These are phyloP conservation scores for Geotria australis DNA, from an alignment of 2,797 vertebrate species.

Conservation along the genomic window DNA sequence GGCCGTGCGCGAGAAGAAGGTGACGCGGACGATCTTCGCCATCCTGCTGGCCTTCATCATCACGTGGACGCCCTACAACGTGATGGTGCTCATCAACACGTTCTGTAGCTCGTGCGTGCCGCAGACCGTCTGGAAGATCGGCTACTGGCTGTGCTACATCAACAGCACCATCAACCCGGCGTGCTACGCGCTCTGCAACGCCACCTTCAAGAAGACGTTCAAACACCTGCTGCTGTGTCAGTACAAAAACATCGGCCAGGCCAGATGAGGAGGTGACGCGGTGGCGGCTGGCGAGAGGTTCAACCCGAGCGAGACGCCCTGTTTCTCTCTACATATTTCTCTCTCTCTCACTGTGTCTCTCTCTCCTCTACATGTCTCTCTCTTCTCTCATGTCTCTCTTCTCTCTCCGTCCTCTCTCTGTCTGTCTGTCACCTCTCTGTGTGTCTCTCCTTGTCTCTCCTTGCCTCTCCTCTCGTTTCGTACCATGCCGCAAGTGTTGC, in stretches of 20 bases:
- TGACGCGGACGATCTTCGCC: slow-evolving; percentile 86
- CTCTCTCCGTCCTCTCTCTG: neutral
- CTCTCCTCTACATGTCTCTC: neutral
- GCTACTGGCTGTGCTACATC: slow-evolving; percentile 61
- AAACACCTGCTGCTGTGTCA: slow-evolving; percentile 85
- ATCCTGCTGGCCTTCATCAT: slow-evolving; percentile 76
- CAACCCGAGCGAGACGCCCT: neutral
- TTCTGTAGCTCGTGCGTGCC: slow-evolving; percentile 40
- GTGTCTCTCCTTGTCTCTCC: too few relatives aligned
- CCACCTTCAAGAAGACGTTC: slow-evolving; percentile 63
- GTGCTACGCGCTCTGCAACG: slow-evolving; percentile 57
- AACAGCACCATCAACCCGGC: slow-evolving; percentile 66
- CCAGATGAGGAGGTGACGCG: slow-evolving; percentile 14
- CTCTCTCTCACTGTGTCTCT: too few relatives aligned
- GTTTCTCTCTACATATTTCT: too few relatives aligned
- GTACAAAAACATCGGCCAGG: slow-evolving; percentile 64
- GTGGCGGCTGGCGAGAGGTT: neutral
- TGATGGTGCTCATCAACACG: slow-evolving; percentile 66
- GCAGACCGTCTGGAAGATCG: slow-evolving; percentile 23
- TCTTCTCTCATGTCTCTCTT: neutral
- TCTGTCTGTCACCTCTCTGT: too few relatives aligned
- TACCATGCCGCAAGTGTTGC: too few relatives aligned
- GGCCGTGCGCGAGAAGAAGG: slow-evolving; percentile 87
- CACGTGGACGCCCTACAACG: slow-evolving; percentile 92
- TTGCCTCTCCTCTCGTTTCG: too few relatives aligned